These are phyloP conservation scores for Leucosticte australis DNA, from an alignment of 2,113 vertebrate species.

Conservation along the genomic window DNA sequence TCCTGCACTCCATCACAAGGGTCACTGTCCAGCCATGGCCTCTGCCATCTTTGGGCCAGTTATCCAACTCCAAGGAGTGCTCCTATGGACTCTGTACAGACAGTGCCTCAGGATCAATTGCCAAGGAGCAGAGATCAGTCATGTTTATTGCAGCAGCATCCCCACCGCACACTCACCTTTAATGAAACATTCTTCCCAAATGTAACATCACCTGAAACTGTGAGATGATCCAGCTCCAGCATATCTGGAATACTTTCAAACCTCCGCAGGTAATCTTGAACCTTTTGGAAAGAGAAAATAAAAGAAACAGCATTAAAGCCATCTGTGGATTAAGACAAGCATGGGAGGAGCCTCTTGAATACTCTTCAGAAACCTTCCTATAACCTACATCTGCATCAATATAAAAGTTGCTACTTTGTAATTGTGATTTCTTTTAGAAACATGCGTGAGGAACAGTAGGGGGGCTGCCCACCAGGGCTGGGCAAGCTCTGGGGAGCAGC, in stretches of 20 bases:
- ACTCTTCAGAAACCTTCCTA: not conserved
- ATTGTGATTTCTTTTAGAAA: not conserved
- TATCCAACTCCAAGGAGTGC: not conserved
- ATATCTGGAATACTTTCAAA: slow-evolving; percentile 99
- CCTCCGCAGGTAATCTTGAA: slow-evolving; percentile 92
- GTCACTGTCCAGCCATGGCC: not conserved
- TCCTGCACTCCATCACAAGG: no score
- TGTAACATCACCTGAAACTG: slow-evolving; percentile 96
- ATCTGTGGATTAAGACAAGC: not conserved
- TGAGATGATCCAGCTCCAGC: slow-evolving; percentile 98
- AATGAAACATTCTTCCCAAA: slow-evolving; percentile 95
- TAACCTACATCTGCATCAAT: not conserved
- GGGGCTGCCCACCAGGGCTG: not conserved
- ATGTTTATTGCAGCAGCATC: not conserved
- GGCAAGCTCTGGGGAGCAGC: not conserved
- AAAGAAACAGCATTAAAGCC: not conserved
- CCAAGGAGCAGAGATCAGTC: not conserved
- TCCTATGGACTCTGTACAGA: not conserved
- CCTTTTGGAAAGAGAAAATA: slow-evolving; percentile 72
- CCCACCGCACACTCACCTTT: slow-evolving; percentile 78
- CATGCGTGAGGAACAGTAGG: not conserved
- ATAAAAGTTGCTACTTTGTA: not conserved
- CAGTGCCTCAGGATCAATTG: not conserved
- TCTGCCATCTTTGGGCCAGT: not conserved
- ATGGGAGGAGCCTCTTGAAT: not conserved